phyloP scores from a whole-genome alignment of 1,140 invertebrate species.

The Macrotrachela quadricornifera region DNA sequence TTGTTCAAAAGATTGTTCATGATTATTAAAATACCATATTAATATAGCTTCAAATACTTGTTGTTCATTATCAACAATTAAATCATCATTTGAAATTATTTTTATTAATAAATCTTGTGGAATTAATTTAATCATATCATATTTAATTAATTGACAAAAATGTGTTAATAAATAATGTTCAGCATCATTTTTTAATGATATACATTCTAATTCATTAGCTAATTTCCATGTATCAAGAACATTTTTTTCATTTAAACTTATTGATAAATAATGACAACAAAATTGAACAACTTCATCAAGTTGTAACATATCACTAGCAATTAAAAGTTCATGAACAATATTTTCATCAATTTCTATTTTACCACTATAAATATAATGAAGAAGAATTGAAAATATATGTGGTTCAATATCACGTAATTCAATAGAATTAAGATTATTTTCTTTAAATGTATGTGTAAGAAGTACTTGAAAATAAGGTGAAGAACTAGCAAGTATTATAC shows the following conservation, averaged over 20 bases:
- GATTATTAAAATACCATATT: conserved; percentile 52
- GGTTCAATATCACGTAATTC: conserved; percentile 57
- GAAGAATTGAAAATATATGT: conserved; percentile 51
- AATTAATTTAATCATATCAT: conserved; percentile 55
- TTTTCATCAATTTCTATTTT: conserved; percentile 49
- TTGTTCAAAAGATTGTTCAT: conserved; percentile 34
- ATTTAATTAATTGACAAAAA: conserved; percentile 52
- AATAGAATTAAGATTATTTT: conserved; percentile 59
- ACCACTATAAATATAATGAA: conserved; percentile 70
- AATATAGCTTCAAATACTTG: conserved; percentile 62
- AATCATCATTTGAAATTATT: conserved; percentile 52
- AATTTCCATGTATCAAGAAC: conserved; percentile 57
- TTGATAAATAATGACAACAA: conserved; percentile 57
- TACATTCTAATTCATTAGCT: conserved; percentile 56
- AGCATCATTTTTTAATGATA: conserved; percentile 45
- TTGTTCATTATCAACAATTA: conserved; percentile 45
- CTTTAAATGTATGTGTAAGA: conserved; percentile 70
- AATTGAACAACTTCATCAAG: conserved; percentile 55
- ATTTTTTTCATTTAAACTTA: conserved; percentile 47
- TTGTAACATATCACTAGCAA: conserved; percentile 66
- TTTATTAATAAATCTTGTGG: conserved; percentile 42
- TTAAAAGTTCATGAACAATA: conserved; percentile 64
- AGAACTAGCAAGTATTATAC: conserved; percentile 58
- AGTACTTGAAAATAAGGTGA: conserved; percentile 77
- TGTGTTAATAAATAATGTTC: conserved; percentile 62